Base-by-base conservation (phyloP, 2,888 invertebrate species). In the Andrena flavipes region DNA sequence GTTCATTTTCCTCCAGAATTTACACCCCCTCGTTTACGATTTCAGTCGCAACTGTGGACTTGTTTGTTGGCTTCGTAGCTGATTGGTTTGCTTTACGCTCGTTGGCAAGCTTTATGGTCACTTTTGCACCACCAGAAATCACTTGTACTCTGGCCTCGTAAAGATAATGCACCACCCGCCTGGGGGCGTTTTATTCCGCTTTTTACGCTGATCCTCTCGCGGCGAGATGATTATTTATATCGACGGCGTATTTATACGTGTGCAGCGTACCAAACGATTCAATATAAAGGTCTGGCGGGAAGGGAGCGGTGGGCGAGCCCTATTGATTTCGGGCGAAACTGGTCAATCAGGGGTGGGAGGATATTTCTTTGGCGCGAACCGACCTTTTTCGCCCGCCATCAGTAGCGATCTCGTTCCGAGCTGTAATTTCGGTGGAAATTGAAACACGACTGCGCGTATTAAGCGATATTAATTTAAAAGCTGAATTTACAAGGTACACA, bases 321-420 rank as follows among this genome's bases (percentile, higher is more conserved):
- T 88, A 88, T 88, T 86, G 88, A 88, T 88, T 88, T 79, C 76
- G 72, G 82, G 69, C 62, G 87, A 86, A 85, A 84, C 81, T 75
- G 83, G 80, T 88, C 88, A 82, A 86, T 88, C 88, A 65, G 80
- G 63, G 60, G 54, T 35, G 75, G 60, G 54, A 33, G 75, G 79
- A 84, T 74, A 82, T 79, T 87, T 84, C 87, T 86, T 86, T 76
- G 76, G 74, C 62, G 84, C 64, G 64, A 73, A 82, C 71, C 77
- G 67, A 77, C 64, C 78, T 72, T 87, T 74, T 87, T 68, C 68
- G 62, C 4, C 68, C 56, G 30, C 42, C 30, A n/a, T 29, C n/a
- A n/a, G 59, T 62, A 56, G 51, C 62, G 30, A 63, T 6, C 60
- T 42, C 7, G 68, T 51, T 23, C 51, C 49, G 0, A 8, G n/a